phyloP scores from a whole-genome alignment of 2,888 invertebrate genomes.

The Clivina fossor region DNA sequence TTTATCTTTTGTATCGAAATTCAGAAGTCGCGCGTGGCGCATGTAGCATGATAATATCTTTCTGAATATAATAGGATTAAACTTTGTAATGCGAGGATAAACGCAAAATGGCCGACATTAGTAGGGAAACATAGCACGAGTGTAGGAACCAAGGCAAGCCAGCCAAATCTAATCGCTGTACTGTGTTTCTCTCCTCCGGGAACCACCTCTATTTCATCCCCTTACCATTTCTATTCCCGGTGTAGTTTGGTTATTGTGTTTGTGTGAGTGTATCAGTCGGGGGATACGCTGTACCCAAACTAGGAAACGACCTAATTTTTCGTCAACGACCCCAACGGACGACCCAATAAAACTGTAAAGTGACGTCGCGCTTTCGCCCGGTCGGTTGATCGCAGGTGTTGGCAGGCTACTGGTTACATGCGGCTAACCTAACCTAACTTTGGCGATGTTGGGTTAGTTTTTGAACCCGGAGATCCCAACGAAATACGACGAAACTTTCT shows the following conservation, averaged over 20 bases:
- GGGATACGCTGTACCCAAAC: no score
- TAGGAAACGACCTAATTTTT: constrained; percentile 31
- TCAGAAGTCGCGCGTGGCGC: background rate
- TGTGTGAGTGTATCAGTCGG: no score
- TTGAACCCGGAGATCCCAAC: no score
- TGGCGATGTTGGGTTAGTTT: no score
- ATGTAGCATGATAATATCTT: constrained; percentile 27
- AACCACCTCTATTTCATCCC: no score
- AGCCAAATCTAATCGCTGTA: constrained; percentile 30
- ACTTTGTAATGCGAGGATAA: constrained; percentile 30
- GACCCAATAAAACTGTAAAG: constrained; percentile 9
- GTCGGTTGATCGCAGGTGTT: constrained; percentile 13
- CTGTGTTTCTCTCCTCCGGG: no score
- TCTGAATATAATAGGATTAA: constrained; percentile 32
- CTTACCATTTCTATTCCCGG: no score
- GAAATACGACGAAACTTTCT: no score
- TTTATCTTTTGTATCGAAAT: constrained; percentile 24
- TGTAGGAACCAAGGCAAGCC: no score
- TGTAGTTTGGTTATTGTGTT: no score
- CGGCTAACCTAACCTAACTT: constrained; percentile 4
- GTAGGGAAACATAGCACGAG: no score
- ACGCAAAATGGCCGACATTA: constrained; percentile 28
- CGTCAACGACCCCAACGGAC: constrained; percentile 3
- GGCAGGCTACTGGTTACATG: background rate
- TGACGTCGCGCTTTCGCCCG: constrained; percentile 5